These are phyloP conservation scores for Prunella strophiata DNA, from an alignment of 2,797 vertebrate species.

Conservation along the genomic window DNA sequence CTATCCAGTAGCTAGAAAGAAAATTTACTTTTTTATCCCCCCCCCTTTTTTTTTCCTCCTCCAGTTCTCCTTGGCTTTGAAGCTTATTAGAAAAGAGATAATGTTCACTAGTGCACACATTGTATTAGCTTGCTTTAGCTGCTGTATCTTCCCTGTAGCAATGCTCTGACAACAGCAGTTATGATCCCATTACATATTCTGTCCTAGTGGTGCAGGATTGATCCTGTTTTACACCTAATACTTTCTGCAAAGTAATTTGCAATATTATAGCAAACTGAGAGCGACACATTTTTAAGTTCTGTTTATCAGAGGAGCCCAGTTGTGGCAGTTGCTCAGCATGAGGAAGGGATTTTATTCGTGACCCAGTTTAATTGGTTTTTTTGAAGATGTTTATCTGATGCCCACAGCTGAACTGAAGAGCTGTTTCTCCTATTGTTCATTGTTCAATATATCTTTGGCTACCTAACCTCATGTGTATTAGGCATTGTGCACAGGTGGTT, in stretches of 20 bases:
- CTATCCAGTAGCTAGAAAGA: background rate
- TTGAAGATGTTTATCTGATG: background rate
- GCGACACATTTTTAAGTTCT: background rate
- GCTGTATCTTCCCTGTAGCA: background rate
- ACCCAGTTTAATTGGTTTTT: background rate
- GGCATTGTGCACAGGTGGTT: background rate
- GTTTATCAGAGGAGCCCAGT: background rate
- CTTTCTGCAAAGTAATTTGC: background rate
- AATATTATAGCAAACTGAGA: background rate
- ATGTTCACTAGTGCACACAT: background rate
- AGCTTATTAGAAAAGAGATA: background rate
- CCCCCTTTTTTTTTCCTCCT: background rate
- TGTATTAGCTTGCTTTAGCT: background rate
- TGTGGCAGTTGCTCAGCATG: background rate
- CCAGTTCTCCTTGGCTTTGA: background rate
- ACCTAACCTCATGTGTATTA: background rate
- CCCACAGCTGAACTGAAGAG: background rate
- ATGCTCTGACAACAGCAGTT: background rate
- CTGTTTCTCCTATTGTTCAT: background rate
- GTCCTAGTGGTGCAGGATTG: background rate
- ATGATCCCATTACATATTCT: background rate
- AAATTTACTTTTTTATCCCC: background rate
- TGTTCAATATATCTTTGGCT: background rate
- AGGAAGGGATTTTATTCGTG: background rate
- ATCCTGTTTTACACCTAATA: background rate